Base-by-base conservation (phyloP, 2,888 invertebrate genomes). In the Uloborus plumipes region DNA sequence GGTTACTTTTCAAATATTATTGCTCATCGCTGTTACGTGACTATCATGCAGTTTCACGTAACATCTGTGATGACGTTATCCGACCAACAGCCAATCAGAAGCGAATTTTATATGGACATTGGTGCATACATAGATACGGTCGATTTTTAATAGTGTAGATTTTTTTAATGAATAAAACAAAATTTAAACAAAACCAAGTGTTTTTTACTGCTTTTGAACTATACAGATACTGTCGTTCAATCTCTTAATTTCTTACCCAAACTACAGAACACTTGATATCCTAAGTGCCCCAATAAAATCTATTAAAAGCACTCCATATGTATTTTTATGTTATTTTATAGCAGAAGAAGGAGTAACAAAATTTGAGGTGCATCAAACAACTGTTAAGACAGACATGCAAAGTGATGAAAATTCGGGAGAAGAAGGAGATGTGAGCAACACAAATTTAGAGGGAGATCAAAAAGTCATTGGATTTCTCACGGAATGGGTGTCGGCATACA, bases 401-500 rank as follows among this genome's bases (percentile, higher is more conserved):
- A 88, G 88, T 80, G 89, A 89, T 86, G 88, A 86, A 50, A 84
- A 78, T 51, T 77, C 76, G 16, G 81, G 82, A 26, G 84, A 84
- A 61, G 76, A 81, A 64, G 77, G 69, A 51, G 84, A 69, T 22
- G 59, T 53, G 47, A 55, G 71, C 58, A 75, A 65, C 59, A 59
- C 78, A 31, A 59, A 58, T 58, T 55, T 72, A 18, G 84, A 75
- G 50, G 84, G 77, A 20, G 80, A 81, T 59, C 77, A 83, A 77
- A 84, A 81, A 49, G 86, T 92, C 88, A 91, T 92, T 88, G 92
- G 92, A 87, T 93, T 93, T 90, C 90, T 93, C 88, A 91, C 92
- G 86, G 92, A 93, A 88, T 93, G 93, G 93, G 92, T 93, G 88
- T 91, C 92, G 89, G 92, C 92, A 86, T 93, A 92, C 90, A 91